These are phyloP conservation scores for Gymnogyps californianus DNA, from an alignment of 2,113 vertebrate genomes.

Conservation along the genomic window DNA sequence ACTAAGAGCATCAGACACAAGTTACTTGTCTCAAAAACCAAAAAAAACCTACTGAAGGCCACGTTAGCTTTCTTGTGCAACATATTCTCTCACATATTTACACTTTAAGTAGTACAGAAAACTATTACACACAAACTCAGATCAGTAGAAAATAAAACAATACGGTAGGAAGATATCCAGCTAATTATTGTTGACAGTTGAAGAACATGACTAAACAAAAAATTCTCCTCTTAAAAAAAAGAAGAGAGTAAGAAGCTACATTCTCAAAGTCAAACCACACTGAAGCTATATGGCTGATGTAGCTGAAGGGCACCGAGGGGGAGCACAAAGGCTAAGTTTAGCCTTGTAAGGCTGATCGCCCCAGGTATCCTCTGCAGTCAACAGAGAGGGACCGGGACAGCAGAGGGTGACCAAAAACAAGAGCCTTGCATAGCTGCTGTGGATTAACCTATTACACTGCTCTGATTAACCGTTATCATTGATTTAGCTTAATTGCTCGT, in stretches of 20 bases:
- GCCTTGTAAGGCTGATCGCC: not conserved
- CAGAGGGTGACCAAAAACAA: not conserved
- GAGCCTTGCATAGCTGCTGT: not conserved
- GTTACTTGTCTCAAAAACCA: not conserved
- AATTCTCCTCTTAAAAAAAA: not conserved
- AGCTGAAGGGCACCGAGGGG: not conserved
- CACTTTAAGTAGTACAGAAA: not conserved
- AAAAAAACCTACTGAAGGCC: not conserved
- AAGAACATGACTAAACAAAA: not conserved
- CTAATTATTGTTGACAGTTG: not conserved
- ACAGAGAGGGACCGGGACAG: not conserved
- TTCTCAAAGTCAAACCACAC: not conserved
- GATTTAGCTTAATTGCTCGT: not conserved
- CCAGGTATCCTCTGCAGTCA: not conserved
- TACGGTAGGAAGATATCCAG: not conserved
- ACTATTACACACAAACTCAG: not conserved
- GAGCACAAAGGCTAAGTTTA: slow-evolving; percentile 4
- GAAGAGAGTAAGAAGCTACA: not conserved
- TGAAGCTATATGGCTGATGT: not conserved
- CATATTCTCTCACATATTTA: not conserved
- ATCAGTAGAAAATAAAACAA: not conserved
- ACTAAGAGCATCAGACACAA: not conserved
- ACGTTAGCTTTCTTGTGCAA: not conserved
- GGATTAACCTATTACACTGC: not conserved
- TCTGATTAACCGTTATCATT: not conserved